These are phyloP conservation scores for Serinus canaria DNA, from an alignment of 2,113 vertebrate genomes.

Conservation along the genomic window DNA sequence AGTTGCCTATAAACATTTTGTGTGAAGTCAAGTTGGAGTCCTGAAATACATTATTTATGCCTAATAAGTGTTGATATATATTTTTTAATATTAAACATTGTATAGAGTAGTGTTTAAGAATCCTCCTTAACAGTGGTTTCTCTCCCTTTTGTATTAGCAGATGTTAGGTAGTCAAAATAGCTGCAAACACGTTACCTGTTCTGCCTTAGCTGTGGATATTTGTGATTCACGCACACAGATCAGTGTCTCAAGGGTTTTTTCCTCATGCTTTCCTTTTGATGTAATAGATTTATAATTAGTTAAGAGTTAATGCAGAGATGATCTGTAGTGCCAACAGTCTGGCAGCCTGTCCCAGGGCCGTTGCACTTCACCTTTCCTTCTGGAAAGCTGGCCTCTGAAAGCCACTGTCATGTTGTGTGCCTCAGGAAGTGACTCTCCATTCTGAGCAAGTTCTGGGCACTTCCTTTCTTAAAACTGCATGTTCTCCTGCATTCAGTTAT, in stretches of 20 bases:
- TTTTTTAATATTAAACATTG: not conserved
- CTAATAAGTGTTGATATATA: not conserved
- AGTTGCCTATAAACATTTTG: not conserved
- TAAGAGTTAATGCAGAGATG: not conserved
- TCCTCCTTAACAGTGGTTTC: not conserved
- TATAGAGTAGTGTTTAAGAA: not conserved
- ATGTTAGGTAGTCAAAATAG: not conserved
- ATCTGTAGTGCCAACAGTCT: not conserved
- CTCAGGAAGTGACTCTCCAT: not conserved
- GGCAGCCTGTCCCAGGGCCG: not conserved
- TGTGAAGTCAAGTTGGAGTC: not conserved
- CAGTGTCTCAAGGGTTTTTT: not conserved
- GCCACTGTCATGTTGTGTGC: fast-evolving
- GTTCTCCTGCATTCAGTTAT: not conserved
- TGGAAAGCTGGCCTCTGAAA: not conserved
- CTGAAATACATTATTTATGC: not conserved
- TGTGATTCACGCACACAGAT: not conserved
- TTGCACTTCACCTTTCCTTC: not conserved
- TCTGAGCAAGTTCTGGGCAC: not conserved
- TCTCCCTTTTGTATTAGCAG: not conserved
- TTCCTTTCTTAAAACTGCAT: not conserved
- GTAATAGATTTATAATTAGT: not conserved
- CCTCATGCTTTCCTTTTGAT: not conserved
- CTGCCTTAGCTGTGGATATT: not conserved
- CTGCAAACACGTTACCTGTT: not conserved